These are phyloP conservation scores for Cephalophus harveyi DNA, from an alignment of 2,113 vertebrate genomes.

Conservation along the genomic window DNA sequence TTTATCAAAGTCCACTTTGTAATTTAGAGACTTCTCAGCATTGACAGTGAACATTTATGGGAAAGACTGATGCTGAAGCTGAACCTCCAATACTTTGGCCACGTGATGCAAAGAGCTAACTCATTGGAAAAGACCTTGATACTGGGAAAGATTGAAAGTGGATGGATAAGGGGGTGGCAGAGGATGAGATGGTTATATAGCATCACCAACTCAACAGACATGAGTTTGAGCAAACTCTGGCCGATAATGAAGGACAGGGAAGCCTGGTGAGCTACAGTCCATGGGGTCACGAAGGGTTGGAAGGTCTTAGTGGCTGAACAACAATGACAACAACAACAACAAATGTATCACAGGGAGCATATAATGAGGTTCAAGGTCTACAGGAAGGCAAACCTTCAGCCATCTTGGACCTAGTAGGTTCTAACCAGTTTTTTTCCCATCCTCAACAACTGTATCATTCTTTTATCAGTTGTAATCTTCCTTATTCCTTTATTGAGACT, in stretches of 20 bases:
- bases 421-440: background rate
- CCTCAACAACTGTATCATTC: background rate
- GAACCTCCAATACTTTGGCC: background rate
- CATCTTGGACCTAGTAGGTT: background rate
- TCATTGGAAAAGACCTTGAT: background rate
- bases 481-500: background rate
- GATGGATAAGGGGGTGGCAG: background rate
- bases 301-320: background rate
- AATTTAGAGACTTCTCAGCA: background rate
- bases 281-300: background rate
- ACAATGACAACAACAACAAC: background rate
- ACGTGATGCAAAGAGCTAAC: background rate
- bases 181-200: background rate
- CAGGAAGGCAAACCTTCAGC: background rate
- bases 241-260: background rate
- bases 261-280: background rate
- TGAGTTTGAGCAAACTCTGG: background rate
- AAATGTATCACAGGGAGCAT: background rate
- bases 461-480: background rate
- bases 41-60: background rate
- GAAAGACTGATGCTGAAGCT: background rate
- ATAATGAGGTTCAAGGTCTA: background rate
- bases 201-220: background rate
- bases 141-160: background rate
- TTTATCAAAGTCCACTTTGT: background rate